Evolutionary conservation across 1,140 invertebrate species (phyloP).

Genomic region (Cyclargus thomasi): DNA sequence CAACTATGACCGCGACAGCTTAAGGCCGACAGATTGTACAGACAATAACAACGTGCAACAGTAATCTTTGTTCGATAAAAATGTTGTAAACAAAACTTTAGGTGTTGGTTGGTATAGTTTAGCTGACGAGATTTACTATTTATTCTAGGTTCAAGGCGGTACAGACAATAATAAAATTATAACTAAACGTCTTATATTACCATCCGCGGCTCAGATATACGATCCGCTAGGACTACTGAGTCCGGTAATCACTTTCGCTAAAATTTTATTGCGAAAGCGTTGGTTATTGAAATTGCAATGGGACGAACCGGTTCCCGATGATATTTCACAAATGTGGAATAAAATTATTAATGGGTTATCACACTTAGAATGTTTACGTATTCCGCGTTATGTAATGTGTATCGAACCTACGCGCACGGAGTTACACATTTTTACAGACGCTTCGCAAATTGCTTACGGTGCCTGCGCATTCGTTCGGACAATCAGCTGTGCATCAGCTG

Average conservation of each 20-base stretch:
- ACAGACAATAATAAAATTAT: not conserved
- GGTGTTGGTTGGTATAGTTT: too few species aligned
- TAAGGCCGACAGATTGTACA: too few species aligned
- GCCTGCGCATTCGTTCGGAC: slow-evolving; percentile 23
- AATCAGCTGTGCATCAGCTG: not conserved
- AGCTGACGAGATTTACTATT: slow-evolving; percentile 13
- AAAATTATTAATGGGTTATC: slow-evolving; percentile 16
- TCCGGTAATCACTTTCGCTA: slow-evolving; percentile 22
- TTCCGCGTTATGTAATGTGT: slow-evolving; percentile 22
- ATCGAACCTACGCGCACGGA: slow-evolving; percentile 13
- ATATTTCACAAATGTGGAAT: slow-evolving; percentile 19
- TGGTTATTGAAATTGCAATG: slow-evolving; percentile 23
- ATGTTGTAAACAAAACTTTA: too few species aligned
- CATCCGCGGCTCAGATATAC: slow-evolving; percentile 20
- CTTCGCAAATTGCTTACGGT: too few species aligned
- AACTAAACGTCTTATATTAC: slow-evolving; percentile 22
- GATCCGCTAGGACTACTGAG: slow-evolving; percentile 24
- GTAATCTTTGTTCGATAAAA: too few species aligned
- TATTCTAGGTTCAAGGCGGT: slow-evolving; percentile 16
- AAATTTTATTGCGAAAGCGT: slow-evolving; percentile 22
- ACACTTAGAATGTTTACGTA: slow-evolving; percentile 9
- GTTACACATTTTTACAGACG: too few species aligned
- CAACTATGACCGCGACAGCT: too few species aligned
- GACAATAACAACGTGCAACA: too few species aligned
- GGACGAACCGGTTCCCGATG: slow-evolving; percentile 22